Conservation (phyloP, 2,797 vertebrate species). For the Sebastes vulpes region DNA sequence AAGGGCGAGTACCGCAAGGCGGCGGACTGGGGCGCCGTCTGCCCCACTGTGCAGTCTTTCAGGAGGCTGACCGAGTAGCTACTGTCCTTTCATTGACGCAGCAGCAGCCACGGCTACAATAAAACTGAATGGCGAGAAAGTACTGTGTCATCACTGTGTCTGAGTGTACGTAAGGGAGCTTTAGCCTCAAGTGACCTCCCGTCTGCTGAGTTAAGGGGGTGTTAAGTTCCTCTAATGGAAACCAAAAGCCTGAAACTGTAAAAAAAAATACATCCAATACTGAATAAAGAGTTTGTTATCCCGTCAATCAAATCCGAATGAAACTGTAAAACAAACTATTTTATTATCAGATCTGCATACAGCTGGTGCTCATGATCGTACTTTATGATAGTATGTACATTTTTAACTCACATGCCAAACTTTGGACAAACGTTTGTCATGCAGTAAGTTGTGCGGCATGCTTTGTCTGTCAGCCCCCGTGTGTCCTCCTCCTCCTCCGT, state of each 20-base stretch:
- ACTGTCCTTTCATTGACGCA: not conserved
- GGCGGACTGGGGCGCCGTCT: conserved; percentile 79
- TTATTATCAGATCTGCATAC: conserved; percentile 52
- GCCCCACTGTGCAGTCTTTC: conserved; percentile 34
- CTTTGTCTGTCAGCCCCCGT: not conserved
- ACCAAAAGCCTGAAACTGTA: not conserved
- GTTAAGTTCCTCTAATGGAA: not conserved
- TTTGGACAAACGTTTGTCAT: conserved; percentile 45
- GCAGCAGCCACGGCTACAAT: not conserved
- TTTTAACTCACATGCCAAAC: conserved; percentile 30
- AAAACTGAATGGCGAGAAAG: not conserved
- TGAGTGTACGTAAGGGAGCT: not conserved
- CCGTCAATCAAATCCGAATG: conserved; percentile 1
- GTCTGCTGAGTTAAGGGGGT: not conserved
- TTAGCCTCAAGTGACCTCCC: accelerated
- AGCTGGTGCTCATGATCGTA: conserved; percentile 31
- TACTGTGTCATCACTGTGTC: conserved; percentile 1
- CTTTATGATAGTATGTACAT: conserved; percentile 54
- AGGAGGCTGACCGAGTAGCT: conserved; percentile 15
- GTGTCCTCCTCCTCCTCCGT: not conserved
- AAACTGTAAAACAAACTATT: conserved; percentile 55
- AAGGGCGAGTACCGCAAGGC: conserved; percentile 88
- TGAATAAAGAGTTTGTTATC: not conserved
- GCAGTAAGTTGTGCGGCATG: conserved; percentile 60
- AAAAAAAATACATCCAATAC: not conserved